A percentile compares a stretch with the other conserved stretches of the same genome.
Conservation (phyloP, 2,888 invertebrate species). For the Hydrotaea cyrtoneurina region DNA sequence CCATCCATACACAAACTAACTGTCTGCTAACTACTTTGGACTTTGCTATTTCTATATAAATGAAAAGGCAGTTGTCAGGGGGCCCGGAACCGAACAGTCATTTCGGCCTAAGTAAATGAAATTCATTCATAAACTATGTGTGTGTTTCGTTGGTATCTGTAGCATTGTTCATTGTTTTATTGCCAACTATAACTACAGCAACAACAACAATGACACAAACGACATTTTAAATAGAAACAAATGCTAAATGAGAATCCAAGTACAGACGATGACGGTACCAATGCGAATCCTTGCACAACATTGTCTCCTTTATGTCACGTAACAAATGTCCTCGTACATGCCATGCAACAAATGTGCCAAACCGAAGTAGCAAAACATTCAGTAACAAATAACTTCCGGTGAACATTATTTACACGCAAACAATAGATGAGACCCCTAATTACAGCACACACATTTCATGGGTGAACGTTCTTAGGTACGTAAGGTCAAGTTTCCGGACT, state of each 20-base stretch:
- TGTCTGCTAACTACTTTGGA: not conserved
- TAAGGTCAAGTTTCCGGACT: slow-evolving; percentile 19
- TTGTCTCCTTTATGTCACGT: slow-evolving; percentile 41
- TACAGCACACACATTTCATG: not conserved
- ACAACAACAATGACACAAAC: slow-evolving; percentile 39
- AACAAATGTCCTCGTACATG: slow-evolving; percentile 27
- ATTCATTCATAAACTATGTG: slow-evolving; percentile 54
- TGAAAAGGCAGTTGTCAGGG: slow-evolving; percentile 58
- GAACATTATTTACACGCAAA: slow-evolving; percentile 52
- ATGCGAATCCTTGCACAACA: slow-evolving; percentile 65
- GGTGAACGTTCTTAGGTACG: not conserved
- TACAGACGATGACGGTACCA: slow-evolving; percentile 48
- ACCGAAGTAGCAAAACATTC: slow-evolving; percentile 37
- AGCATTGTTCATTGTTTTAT: slow-evolving; percentile 1
- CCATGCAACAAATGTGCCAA: slow-evolving; percentile 17
- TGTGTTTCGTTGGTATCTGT: not conserved
- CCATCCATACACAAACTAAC: not conserved
- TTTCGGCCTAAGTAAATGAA: slow-evolving; percentile 21
- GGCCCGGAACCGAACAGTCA: slow-evolving; percentile 36
- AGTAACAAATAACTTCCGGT: slow-evolving; percentile 69
- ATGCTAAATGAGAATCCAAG: slow-evolving; percentile 35
- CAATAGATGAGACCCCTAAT: slow-evolving; percentile 54
- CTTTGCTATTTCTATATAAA: slow-evolving; percentile 54
- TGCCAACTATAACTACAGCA: slow-evolving; percentile 22
- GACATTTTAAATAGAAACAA: slow-evolving; percentile 53